Conservation (phyloP, 1,140 invertebrate genomes). For the Pissodes strobi region DNA sequence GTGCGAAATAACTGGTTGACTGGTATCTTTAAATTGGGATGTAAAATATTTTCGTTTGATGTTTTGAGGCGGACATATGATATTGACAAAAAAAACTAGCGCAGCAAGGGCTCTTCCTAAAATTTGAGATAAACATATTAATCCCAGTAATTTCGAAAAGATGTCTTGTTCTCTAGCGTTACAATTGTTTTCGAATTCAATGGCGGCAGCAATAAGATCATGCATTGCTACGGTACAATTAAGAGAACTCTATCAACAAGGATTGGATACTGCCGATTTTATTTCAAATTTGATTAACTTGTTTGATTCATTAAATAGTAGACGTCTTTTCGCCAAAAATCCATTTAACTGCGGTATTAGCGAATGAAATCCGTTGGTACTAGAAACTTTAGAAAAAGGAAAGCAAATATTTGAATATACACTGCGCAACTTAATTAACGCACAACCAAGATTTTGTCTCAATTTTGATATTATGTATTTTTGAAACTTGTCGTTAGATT, state of each 20-base stretch:
- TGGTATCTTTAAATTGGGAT: too few relatives aligned
- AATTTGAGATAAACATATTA: background rate
- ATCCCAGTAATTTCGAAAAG: constrained; percentile 4
- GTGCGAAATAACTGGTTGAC: too few relatives aligned
- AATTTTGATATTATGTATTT: too few relatives aligned
- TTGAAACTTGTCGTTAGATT: too few relatives aligned
- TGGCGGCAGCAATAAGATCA: background rate
- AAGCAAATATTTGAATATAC: background rate
- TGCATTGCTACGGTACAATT: background rate
- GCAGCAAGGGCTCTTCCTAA: background rate
- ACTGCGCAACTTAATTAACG: too few relatives aligned
- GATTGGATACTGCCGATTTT: background rate
- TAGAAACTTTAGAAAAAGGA: constrained; percentile 6
- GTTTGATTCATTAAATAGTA: constrained; percentile 18
- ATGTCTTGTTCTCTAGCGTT: constrained; percentile 6
- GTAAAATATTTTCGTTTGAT: constrained; percentile 5
- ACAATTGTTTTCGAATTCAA: background rate
- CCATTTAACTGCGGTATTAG: constrained; percentile 25
- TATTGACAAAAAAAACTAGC: background rate
- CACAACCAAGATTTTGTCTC: too few relatives aligned
- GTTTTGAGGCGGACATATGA: background rate
- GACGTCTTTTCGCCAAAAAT: constrained; percentile 10
- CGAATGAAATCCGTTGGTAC: background rate
- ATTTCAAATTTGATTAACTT: background rate
- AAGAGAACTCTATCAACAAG: background rate